A percentile compares a stretch with the other conserved stretches of the same genome.
phyloP scores from a whole-genome alignment of 2,113 vertebrate species.

The Gallinago undulata region DNA sequence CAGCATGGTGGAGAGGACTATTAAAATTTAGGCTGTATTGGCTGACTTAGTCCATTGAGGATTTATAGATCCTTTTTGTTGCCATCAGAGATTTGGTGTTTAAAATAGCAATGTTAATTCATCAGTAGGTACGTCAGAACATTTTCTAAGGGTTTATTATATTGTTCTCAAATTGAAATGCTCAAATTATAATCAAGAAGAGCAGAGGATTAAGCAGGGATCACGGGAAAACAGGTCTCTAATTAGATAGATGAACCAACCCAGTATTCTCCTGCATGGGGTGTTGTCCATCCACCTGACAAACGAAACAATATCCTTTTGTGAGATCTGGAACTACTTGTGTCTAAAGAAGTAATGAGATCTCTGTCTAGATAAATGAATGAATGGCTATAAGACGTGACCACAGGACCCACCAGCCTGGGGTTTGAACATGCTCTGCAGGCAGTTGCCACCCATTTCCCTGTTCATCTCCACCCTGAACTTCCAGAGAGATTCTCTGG shows the following conservation, averaged over 20 bases:
- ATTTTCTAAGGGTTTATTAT: neutral
- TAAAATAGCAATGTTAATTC: neutral
- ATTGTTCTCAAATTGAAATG: neutral
- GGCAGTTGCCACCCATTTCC: neutral
- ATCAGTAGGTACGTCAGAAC: neutral
- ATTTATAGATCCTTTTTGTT: neutral
- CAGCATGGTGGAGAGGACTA: neutral
- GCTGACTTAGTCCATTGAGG: neutral
- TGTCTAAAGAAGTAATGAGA: neutral
- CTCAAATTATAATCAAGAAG: neutral
- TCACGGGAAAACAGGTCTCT: fast-evolving
- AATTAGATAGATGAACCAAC: neutral
- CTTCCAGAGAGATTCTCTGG: neutral
- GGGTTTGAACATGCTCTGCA: neutral
- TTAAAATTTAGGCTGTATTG: neutral
- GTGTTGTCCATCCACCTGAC: neutral
- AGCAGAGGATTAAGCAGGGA: neutral
- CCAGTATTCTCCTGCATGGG: neutral
- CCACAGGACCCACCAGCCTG: neutral
- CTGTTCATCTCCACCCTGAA: neutral
- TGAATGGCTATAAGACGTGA: neutral
- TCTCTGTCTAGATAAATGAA: neutral
- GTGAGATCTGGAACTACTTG: neutral
- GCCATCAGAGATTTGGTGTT: neutral
- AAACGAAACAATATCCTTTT: neutral